Evolutionary conservation across 2,113 vertebrate genomes (phyloP).

Genomic region (Oncorhynchus kisutch): DNA sequence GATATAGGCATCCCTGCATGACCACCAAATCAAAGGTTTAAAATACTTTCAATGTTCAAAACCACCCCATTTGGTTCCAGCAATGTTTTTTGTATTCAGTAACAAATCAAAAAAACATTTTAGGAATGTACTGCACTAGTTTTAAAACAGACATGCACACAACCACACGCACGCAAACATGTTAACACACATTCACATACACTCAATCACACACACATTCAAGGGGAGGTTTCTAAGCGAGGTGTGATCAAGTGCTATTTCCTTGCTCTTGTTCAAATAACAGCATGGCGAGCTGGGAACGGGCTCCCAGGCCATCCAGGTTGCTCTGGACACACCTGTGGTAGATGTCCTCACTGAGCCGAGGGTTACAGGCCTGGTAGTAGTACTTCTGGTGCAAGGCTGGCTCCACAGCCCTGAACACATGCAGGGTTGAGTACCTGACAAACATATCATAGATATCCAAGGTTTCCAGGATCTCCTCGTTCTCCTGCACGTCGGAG

Average conservation of each 20-base stretch:
- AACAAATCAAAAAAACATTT: neutral
- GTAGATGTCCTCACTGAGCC: constrained; percentile 87
- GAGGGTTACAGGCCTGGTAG: constrained; percentile 83
- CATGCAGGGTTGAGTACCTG: constrained; percentile 86
- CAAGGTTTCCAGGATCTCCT: constrained; percentile 88
- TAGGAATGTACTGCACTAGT: constrained; percentile 47
- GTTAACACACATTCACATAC: no score
- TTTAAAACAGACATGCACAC: neutral
- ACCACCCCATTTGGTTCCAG: constrained; percentile 37
- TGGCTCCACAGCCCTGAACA: constrained; percentile 91
- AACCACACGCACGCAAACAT: no score
- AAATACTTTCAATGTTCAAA: neutral
- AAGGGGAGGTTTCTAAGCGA: neutral
- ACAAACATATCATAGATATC: constrained; percentile 92
- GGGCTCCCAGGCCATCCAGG: constrained; percentile 85
- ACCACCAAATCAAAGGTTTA: neutral
- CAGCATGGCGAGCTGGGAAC: constrained; percentile 90
- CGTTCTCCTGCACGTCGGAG: constrained; percentile 80
- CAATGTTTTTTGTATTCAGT: constrained; percentile 27
- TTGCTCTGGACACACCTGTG: constrained; percentile 88
- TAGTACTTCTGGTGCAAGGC: constrained; percentile 84
- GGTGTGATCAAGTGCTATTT: constrained; percentile 84
- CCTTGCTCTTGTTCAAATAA: constrained; percentile 93
- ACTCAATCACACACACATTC: neutral
- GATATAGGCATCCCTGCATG: neutral